These are phyloP conservation scores for Semnornis frantzii DNA, from an alignment of 2,113 vertebrate species.

Conservation along the genomic window DNA sequence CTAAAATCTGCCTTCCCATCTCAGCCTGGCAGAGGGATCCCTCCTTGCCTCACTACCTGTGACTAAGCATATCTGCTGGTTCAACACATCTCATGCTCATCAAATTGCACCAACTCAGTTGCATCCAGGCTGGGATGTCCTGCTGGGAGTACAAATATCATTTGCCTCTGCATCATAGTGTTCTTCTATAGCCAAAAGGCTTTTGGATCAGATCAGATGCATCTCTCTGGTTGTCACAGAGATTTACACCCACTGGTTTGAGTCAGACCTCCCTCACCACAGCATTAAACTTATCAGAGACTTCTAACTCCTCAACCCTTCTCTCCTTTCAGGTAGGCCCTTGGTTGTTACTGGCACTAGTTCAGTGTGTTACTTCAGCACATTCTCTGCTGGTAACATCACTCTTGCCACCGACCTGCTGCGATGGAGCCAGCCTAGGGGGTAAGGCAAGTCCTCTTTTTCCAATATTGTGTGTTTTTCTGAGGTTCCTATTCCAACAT, in stretches of 20 bases:
- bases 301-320: background rate
- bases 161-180: background rate
- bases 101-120: too few relatives aligned
- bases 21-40: background rate
- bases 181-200: background rate
- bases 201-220: background rate
- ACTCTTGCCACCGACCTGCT: accelerated
- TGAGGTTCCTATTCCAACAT: background rate
- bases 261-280: background rate
- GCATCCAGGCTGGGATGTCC: background rate
- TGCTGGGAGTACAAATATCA: background rate
- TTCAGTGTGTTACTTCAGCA: background rate
- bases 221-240: background rate
- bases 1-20: background rate
- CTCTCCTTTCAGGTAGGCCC: background rate
- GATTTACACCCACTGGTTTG: accelerated
- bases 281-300: background rate
- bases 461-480: background rate
- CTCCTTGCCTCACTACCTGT: accelerated
- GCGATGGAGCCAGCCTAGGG: background rate
- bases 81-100: accelerated
- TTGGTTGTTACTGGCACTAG: background rate
- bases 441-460: background rate
- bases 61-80: background rate
- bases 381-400: background rate